Base-by-base conservation (phyloP, 1,140 invertebrate species). In the Heliconius eleuchia region DNA sequence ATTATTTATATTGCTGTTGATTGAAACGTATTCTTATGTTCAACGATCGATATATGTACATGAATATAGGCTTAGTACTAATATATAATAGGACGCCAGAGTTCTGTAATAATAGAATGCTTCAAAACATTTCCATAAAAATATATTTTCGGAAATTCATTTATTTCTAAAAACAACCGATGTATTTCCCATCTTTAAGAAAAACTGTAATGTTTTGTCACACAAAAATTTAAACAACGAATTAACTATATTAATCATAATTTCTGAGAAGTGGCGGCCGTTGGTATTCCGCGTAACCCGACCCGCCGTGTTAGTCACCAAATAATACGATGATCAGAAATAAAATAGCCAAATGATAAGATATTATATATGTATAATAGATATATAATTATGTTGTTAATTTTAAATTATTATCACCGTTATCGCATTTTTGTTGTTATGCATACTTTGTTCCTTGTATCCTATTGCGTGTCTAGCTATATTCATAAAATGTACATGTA, bases 211-310 rank as follows among this genome's bases (percentile, higher is more conserved):
- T 13, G 1, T 27, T 66, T 66, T 30, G 60, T 66, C 23, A 16
- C 3, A 13, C 9, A 16, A 27, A 30, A 11, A 27, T 66, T 27
- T 66, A 66, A 66, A 66, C 23, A 66, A 66, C 23, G 60, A 66
- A 27, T 3, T 66, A 30, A 66, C n/a, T 66, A 16, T 66, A 66
- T 66, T 66, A 30, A 30, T 66, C 60, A 66, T 66, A 23, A n/a
- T 16, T 66, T 66, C 23, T 66, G 27, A 30, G 60, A 66, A 66
- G 60, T 66, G 23, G 5, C 60, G 23, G 23, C 27, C 60, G 60
- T 66, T 66, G 60, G 60, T 66, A 66, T 66, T 66, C 23, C 27
- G 27, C 60, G 60, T 66, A 66, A 66, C 23, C 3, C 60, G 60
- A 66, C 3, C 57, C 57, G 23, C 27, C 27, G 27, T 13, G 13